Evolutionary conservation across 2,797 vertebrate species (phyloP), one percentile per base, ranked within the genome.

Genomic region (Silurus aristotelis): DNA sequence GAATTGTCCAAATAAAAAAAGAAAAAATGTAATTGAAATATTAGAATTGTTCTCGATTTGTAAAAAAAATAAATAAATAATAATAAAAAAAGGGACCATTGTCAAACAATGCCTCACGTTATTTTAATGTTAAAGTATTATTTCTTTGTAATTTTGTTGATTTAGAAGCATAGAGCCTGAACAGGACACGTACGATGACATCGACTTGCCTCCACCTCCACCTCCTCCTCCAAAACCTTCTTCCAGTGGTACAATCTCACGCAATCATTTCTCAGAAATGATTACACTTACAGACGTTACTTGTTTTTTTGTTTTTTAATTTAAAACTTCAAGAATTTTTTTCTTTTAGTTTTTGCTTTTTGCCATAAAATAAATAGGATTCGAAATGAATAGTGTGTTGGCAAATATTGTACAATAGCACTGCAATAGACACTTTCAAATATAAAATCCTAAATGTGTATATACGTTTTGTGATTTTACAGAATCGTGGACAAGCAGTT

Each of bases 401-500:
- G 9, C 12, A n/a, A 46, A 43, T 1, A 0, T 43, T 63, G 19
- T 43, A 5, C 20, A n/a, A 22, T 1, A 48, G 13, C 55, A 38
- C 20, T 13, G 1, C 31, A 38, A 38, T 38, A 38, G 38, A 38
- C 31, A 46, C 20, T 7, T 60, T 38, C n/a, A 64, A 46, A 25
- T 80, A 48, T 12, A 60, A 61, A 60, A 58, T 61, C 81, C 6
- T 71, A 27, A 75, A 66, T 48, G 20, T 63, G 38, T 66, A 6
- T 66, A 6, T 9, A 43, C 77, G 9, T 86, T 0, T 83, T 56
- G 6, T 88, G 8, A 0, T 76, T 25, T 81, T 80, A 84, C 91
- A 95, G 95, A 93, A 38, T 93, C 92, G 6, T 90, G 87, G 88
- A 93, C 90, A 38, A 87, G 93, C 77, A 88, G 85, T 64, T 87